Base-by-base conservation (phyloP, 1,140 invertebrate species). In the Neotoxoptera formosana region DNA sequence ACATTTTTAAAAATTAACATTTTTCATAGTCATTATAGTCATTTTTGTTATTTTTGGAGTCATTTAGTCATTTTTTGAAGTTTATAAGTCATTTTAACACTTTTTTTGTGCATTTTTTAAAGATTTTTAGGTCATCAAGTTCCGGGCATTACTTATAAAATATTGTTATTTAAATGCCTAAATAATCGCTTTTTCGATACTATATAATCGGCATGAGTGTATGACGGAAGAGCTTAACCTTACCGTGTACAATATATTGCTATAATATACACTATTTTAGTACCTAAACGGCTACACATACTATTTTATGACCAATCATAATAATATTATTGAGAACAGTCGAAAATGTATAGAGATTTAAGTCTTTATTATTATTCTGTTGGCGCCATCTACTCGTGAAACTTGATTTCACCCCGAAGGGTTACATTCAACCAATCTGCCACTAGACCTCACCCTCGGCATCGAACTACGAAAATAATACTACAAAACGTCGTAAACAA, bases 371-470 rank as follows among this genome's bases (percentile, higher is more conserved):
- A 30, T 67, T 76, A 76, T 76, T 4, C 14, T n/a, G 25, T 47
- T 47, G 8, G 87, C 47, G 87, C 87, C 48, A 88, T 88, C 87
- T 88, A 51, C 45, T 20, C 2, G 48, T 88, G 8, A 53, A 88
- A 34, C 20, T 51, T 9, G 6, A 51, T 88, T 88, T 51, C 20
- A 51, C 48, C 87, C 87, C n/a, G n/a, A 36, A 84, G 47, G 47
- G 45, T 88, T 51, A 76, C 47, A 34, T 34, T 36, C 20, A 76
- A 9, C 48, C 7, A 34, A 34, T 87, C 2, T 7, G 2, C 87
- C 45, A 88, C 87, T 51, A 88, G 87, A 88, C 87, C 34, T 34
- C 87, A 88, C 47, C 47, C 47, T 88, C 20, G 30, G 34, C 87
- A 88, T 21, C 7, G n/a, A 51, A 51, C 30, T 1, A 34, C 21